A percentile compares a stretch with the other conserved stretches of the same genome.
These are phyloP conservation scores for Heliconius ethilla DNA, from an alignment of 2,888 invertebrate species.

Conservation along the genomic window DNA sequence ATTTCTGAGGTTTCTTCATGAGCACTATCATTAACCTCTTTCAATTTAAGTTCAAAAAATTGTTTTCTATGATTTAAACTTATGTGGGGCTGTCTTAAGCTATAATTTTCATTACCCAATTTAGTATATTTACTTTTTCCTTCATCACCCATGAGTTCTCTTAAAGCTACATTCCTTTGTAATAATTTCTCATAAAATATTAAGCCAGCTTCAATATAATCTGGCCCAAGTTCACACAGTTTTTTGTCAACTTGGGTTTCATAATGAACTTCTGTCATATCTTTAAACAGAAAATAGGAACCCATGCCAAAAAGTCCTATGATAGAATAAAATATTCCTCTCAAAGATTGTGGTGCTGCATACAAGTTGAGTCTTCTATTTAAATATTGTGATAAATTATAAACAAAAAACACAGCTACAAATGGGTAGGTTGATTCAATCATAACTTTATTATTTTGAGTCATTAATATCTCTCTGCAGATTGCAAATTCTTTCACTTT, in stretches of 20 bases:
- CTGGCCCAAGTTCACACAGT: constrained; percentile 81
- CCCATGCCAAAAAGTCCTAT: constrained; percentile 81
- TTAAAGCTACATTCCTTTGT: constrained; percentile 87
- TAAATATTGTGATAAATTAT: constrained; percentile 74
- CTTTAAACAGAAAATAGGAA: constrained; percentile 84
- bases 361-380: constrained; percentile 82
- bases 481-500: constrained; percentile 91
- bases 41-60: constrained; percentile 82
- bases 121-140: constrained; percentile 84
- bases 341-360: constrained; percentile 73
- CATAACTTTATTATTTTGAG: constrained; percentile 82
- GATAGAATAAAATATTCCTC: constrained; percentile 78
- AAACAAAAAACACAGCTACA: constrained; percentile 73
- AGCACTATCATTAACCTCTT: constrained; percentile 53
- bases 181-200: constrained; percentile 89
- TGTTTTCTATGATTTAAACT: constrained; percentile 85
- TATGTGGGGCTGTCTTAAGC: constrained; percentile 84
- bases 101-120: constrained; percentile 86
- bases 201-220: constrained; percentile 87
- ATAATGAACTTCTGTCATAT: constrained; percentile 83
- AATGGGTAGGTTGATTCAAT: constrained; percentile 81
- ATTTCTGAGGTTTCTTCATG: constrained; percentile 4
- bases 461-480: constrained; percentile 86
- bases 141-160: constrained; percentile 83
- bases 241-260: constrained; percentile 85